Percentiles rank a stretch among this genome's conserved stretches.
phyloP scores from a whole-genome alignment of 2,888 invertebrate species.

The Chorisops tibialis region DNA sequence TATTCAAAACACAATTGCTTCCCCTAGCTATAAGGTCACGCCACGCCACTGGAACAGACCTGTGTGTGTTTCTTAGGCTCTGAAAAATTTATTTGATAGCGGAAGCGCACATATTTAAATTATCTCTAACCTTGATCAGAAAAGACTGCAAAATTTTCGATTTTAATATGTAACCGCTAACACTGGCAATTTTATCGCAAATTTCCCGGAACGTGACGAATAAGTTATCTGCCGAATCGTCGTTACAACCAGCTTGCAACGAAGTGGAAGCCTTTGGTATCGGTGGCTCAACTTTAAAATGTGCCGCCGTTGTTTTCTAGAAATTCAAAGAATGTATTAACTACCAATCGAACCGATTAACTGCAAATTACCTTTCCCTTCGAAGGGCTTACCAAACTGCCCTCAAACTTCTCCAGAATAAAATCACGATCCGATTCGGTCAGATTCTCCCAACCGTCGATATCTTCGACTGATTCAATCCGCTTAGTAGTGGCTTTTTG shows the following conservation, averaged over 20 bases:
- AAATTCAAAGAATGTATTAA: background rate
- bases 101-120: too few species aligned
- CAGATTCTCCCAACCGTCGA: conserved; percentile 72
- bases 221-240: conserved; percentile 61
- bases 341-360: background rate
- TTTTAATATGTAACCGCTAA: conserved; percentile 78
- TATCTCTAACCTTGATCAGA: conserved; percentile 58
- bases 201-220: conserved; percentile 74
- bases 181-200: conserved; percentile 73
- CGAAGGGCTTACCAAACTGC: background rate
- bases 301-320: background rate
- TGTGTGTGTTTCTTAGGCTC: too few species aligned
- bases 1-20: too few species aligned
- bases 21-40: too few species aligned
- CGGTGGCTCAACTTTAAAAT: background rate
- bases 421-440: conserved; percentile 64
- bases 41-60: too few species aligned
- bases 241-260: background rate
- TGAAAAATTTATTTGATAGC: too few species aligned
- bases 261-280: background rate
- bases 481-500: conserved; percentile 79
- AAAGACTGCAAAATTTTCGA: conserved; percentile 67
- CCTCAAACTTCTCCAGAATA: conserved; percentile 50
- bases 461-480: conserved; percentile 73
- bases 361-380: background rate